A percentile compares a stretch with the other conserved stretches of the same genome.
Evolutionary conservation across 53 echinoderm and acorn worm species (phyloP).

Genomic region (Echinometra lucunter): DNA sequence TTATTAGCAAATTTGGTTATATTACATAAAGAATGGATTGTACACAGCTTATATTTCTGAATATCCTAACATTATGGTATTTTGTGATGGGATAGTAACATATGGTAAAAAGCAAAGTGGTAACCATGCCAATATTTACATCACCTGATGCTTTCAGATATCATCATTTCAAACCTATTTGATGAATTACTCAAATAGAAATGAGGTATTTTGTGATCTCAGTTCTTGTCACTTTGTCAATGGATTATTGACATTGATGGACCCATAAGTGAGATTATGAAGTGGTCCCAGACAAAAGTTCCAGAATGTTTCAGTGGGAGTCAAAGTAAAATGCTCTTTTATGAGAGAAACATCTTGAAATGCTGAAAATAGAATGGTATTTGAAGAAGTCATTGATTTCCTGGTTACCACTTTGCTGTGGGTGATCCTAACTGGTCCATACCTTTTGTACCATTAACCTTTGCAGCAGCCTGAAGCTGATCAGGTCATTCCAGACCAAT

Average conservation of each 20-base stretch:
- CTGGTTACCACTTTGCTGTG: conserved; percentile 9
- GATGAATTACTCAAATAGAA: no score
- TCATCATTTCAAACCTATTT: background rate
- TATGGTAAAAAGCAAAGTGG: background rate
- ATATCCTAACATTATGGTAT: background rate
- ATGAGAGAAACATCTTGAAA: background rate
- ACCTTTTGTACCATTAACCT: conserved; percentile 10
- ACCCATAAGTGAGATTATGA: background rate
- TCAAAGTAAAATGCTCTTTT: no score
- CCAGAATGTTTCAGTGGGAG: background rate
- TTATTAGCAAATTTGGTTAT: no score
- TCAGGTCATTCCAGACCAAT: conserved; percentile 51
- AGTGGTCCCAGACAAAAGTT: background rate
- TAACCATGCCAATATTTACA: background rate
- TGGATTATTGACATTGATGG: background rate
- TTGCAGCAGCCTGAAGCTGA: conserved; percentile 70
- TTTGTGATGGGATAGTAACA: background rate
- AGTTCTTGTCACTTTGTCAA: background rate
- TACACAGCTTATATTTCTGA: background rate
- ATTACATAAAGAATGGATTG: no score
- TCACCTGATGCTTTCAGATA: background rate
- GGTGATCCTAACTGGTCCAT: conserved; percentile 18
- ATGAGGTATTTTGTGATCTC: background rate
- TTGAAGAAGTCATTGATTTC: background rate
- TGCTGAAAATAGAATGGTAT: background rate